Conservation (phyloP, 2,113 vertebrate species). For the Marmota monax region DNA sequence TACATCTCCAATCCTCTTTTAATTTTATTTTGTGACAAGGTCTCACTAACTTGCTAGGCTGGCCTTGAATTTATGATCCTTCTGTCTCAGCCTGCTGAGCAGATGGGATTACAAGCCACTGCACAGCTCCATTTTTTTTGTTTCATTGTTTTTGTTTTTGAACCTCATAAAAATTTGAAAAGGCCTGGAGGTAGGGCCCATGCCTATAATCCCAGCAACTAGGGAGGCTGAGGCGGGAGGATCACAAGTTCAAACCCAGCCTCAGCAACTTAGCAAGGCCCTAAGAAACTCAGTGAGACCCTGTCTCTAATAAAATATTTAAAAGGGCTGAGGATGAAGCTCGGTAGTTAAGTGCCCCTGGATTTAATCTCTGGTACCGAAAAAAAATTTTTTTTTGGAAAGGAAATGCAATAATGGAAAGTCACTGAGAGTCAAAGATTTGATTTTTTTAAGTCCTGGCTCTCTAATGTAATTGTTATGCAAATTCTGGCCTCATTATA, state of each 20-base stretch:
- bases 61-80: not conserved
- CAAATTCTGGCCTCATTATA: not conserved
- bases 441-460: not conserved
- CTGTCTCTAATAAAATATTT: too few relatives aligned
- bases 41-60: not conserved
- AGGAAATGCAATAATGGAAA: slow-evolving; percentile 4
- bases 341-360: too few relatives aligned
- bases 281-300: too few relatives aligned
- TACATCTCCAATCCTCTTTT: not conserved
- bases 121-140: not conserved
- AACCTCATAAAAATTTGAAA: not conserved
- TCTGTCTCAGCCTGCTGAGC: not conserved
- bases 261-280: too few relatives aligned
- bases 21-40: not conserved
- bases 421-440: not conserved
- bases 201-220: too few relatives aligned
- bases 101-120: not conserved
- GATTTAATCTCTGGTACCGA: too few relatives aligned
- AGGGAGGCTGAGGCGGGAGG: too few relatives aligned
- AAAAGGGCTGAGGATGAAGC: too few relatives aligned
- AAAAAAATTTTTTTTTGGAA: not conserved
- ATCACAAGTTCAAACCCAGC: too few relatives aligned
- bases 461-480: not conserved
- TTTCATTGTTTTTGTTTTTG: not conserved
- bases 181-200: too few relatives aligned